Conservation (phyloP, 2,888 invertebrate genomes). For the Tanypteryx hageni region DNA sequence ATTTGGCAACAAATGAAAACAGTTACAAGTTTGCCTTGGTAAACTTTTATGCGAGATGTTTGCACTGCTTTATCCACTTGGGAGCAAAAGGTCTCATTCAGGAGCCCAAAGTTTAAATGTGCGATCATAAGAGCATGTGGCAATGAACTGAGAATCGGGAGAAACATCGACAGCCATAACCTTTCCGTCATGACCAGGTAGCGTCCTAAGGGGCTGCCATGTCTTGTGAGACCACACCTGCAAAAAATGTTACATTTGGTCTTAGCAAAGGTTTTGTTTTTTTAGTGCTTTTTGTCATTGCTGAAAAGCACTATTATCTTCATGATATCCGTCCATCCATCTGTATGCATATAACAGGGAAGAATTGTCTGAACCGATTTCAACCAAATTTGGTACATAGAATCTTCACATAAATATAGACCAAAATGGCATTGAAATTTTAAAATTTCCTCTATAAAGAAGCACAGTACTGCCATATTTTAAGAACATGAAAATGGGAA, state of each 20-base stretch:
- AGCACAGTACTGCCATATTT: too few relatives aligned
- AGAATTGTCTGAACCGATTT: too few relatives aligned
- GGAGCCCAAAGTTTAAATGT: conserved; percentile 98
- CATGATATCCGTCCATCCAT: too few relatives aligned
- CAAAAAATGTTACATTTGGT: conserved; percentile 66
- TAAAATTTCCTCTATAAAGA: too few relatives aligned
- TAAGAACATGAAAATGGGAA: too few relatives aligned
- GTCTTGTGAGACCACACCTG: conserved; percentile 95
- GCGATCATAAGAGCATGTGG: conserved; percentile 95
- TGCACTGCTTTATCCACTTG: not conserved
- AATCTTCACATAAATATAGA: too few relatives aligned
- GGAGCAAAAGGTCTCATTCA: conserved; percentile 75
- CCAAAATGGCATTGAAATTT: too few relatives aligned
- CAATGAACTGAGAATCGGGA: conserved; percentile 92
- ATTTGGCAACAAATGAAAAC: not conserved
- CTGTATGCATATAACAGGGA: too few relatives aligned
- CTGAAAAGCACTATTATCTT: too few relatives aligned
- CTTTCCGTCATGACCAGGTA: conserved; percentile 97
- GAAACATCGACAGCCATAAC: conserved; percentile 96
- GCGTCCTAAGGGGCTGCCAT: conserved; percentile 97
- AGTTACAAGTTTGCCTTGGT: not conserved
- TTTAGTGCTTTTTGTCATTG: too few relatives aligned
- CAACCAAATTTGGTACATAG: too few relatives aligned
- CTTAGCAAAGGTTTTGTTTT: too few relatives aligned
- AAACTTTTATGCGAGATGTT: not conserved